phyloP scores from a whole-genome alignment of 1,140 invertebrate species.

The Drosophila ananassae region DNA sequence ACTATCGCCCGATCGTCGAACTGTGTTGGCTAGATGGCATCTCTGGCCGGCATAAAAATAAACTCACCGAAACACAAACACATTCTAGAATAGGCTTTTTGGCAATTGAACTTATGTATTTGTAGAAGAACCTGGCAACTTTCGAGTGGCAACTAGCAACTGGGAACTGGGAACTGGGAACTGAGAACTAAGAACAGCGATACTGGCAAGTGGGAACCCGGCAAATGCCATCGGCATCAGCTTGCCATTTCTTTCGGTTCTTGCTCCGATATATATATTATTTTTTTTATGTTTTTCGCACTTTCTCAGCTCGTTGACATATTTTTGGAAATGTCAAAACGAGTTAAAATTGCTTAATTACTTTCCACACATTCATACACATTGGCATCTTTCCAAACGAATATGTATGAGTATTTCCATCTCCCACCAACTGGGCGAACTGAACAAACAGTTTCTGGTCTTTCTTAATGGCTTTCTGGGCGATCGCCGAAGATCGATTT shows the following conservation, averaged over 20 bases:
- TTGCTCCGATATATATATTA: slow-evolving; percentile 7
- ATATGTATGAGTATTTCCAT: slow-evolving; percentile 4
- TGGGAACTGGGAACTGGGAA: slow-evolving; percentile 8
- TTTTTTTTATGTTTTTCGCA: slow-evolving; percentile 52
- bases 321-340: slow-evolving; percentile 82
- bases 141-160: slow-evolving; percentile 8
- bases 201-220: slow-evolving; percentile 30
- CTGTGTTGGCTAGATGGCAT: slow-evolving; percentile 53
- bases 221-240: slow-evolving; percentile 64
- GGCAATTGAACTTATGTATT: slow-evolving; percentile 51
- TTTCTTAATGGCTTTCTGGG: slow-evolving; percentile 35
- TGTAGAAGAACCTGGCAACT: slow-evolving; percentile 35
- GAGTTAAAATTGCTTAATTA: slow-evolving; percentile 75
- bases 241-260: slow-evolving; percentile 52
- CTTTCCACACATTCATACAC: slow-evolving; percentile 52
- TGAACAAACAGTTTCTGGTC: slow-evolving; percentile 37
- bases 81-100: slow-evolving; percentile 59
- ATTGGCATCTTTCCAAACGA: slow-evolving; percentile 59
- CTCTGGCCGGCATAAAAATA: slow-evolving; percentile 69
- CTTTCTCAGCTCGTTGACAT: slow-evolving; percentile 68
- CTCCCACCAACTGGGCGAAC: slow-evolving; percentile 15
- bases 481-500: slow-evolving; percentile 50
- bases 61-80: slow-evolving; percentile 33
- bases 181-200: slow-evolving; percentile 8
- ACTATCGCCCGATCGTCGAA: slow-evolving; percentile 75